Conservation (phyloP, 2,888 invertebrate genomes). For the Rapana venosa region DNA sequence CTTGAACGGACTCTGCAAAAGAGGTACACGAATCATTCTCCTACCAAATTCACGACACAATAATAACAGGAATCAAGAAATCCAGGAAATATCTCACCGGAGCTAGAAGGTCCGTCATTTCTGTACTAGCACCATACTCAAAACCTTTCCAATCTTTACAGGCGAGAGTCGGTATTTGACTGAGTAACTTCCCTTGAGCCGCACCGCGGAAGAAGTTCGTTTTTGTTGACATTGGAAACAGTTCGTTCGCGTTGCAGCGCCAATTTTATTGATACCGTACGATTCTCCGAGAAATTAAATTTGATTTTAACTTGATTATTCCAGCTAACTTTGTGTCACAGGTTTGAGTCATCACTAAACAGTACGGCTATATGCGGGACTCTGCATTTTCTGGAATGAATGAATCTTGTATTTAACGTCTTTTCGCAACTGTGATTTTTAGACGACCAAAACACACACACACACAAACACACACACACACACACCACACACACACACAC, state of each 20-base stretch:
- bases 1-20: slow-evolving; percentile 46
- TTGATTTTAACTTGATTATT: no score
- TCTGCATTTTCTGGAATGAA: no score
- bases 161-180: background rate
- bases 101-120: slow-evolving; percentile 23
- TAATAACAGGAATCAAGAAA: slow-evolving; percentile 17
- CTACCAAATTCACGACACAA: slow-evolving; percentile 30
- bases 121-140: slow-evolving; percentile 39
- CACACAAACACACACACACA: background rate
- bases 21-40: background rate
- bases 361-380: no score
- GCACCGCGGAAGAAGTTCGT: background rate
- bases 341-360: background rate
- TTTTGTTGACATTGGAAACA: background rate
- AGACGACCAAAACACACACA: background rate
- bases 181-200: slow-evolving; percentile 21
- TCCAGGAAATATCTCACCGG: slow-evolving; percentile 14
- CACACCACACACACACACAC: slow-evolving; percentile 24
- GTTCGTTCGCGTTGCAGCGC: background rate
- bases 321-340: background rate
- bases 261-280: background rate
- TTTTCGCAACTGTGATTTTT: background rate
- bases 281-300: background rate
- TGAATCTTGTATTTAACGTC: background rate
- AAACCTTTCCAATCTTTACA: background rate